phyloP scores from a whole-genome alignment of 2,888 invertebrate species.

The Heliconius charithonia region DNA sequence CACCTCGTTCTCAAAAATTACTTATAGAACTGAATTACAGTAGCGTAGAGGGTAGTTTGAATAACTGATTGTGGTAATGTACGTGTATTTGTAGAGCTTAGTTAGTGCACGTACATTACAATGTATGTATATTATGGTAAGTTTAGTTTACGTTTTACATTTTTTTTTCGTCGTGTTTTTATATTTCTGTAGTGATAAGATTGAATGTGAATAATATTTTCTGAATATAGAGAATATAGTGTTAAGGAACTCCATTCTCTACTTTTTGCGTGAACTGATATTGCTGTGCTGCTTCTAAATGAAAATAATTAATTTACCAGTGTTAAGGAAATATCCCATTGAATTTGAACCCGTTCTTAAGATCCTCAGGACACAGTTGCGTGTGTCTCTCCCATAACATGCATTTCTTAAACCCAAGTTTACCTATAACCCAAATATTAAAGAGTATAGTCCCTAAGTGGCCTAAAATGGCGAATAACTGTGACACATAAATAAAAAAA shows the following conservation, averaged over 20 bases:
- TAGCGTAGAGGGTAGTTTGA: conserved; percentile 9
- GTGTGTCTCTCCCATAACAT: not conserved
- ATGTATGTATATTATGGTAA: not conserved
- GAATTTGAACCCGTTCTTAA: too few species aligned
- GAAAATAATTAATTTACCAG: too few species aligned
- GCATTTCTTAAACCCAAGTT: not conserved
- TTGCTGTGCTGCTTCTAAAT: too few species aligned
- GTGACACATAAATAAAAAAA: not conserved
- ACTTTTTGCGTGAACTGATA: too few species aligned
- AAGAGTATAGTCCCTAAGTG: too few species aligned
- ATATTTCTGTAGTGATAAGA: too few species aligned
- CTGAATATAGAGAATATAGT: too few species aligned
- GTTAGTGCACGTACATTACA: conserved; percentile 9
- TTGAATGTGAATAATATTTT: not conserved
- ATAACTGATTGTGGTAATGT: conserved; percentile 20
- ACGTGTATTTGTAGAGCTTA: not conserved
- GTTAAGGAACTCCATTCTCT: too few species aligned
- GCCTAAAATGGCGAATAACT: not conserved
- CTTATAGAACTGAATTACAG: conserved; percentile 54
- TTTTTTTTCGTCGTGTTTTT: not conserved
- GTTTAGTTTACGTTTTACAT: not conserved
- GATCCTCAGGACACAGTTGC: too few species aligned
- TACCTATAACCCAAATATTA: not conserved
- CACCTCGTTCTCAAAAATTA: conserved; percentile 69
- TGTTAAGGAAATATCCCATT: too few species aligned